Evolutionary conservation across 2,113 vertebrate species (phyloP).

Genomic region (Grus americana): DNA sequence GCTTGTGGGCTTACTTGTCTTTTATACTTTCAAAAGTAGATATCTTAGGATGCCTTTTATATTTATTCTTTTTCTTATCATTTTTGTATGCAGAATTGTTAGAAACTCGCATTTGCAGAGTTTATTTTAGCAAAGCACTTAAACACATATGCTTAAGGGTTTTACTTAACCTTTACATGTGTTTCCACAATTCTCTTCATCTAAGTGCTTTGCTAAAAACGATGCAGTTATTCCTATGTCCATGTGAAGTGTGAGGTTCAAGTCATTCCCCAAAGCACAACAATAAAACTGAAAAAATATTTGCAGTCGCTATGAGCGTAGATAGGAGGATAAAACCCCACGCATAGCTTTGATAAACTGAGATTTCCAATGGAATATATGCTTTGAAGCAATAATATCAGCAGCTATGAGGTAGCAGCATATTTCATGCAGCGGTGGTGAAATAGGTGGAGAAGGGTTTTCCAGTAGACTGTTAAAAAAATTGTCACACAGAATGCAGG

Average conservation of each 20-base stretch:
- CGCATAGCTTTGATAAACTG: neutral
- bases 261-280: neutral
- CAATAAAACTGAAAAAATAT: neutral
- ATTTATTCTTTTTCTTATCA: neutral
- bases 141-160: neutral
- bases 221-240: neutral
- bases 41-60: neutral
- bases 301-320: neutral
- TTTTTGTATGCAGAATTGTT: neutral
- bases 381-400: neutral
- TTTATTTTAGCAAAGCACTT: slow-evolving; percentile 7
- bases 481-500: neutral
- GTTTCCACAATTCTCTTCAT: neutral
- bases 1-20: neutral
- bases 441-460: slow-evolving; percentile 12
- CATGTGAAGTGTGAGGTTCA: neutral
- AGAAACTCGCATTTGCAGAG: neutral
- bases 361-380: neutral
- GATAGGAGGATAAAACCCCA: neutral
- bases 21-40: neutral
- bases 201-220: neutral
- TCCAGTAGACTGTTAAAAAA: neutral
- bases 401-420: neutral
- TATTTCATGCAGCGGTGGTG: neutral
- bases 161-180: slow-evolving; percentile 6